Evolutionary conservation across 2,113 vertebrate genomes (phyloP), one percentile per base, ranked within the genome.

Genomic region (Pachypanchax playfairii): DNA sequence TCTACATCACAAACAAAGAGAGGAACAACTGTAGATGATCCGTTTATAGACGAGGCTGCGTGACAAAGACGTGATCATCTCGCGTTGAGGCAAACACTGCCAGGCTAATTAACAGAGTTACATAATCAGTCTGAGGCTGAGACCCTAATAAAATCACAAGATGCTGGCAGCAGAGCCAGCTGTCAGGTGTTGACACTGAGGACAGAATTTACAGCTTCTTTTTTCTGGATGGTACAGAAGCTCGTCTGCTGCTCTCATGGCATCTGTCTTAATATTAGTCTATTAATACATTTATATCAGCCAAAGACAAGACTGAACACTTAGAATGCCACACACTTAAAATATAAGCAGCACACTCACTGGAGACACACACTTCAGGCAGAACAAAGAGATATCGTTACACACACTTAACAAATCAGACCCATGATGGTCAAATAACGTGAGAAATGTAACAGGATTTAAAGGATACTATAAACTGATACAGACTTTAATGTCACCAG

Each of bases 251-350:
- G 68, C 58, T 59, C 44, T 18, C 21, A 42, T 15, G 58, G 62
- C 39, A 53, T 15, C 42, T 42, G 60, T 31, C 55, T 80, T 76
- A 74, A 72, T 70, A 42, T 33, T 43, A 21, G 31, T 63, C 78
- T 89, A 84, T 84, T 83, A 83, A 71, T 77, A 79, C 73, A 64
- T 49, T 20, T 12, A 36, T 65, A 74, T 77, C 70, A 62, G 60
- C 22, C 57, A 51, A 58, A 35, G 63, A 56, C 63, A 70, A 78
- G 81, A 69, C 81, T 66, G 68, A 43, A 55, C 44, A 39, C 18
- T 47, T 6, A 28, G 44, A 68, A 56, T 52, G 51, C 12, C 58
- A 36, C 31, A 31, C 52, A 28, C 44, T 24, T 54, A 10, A 25
- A 31, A 21, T 52, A 35, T 43, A 53, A 28, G 24, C 28, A 21